Percentiles rank a stretch among this genome's conserved stretches.
Evolutionary conservation across 2,888 invertebrate genomes (phyloP).

Genomic region (Anoncus sp.): DNA sequence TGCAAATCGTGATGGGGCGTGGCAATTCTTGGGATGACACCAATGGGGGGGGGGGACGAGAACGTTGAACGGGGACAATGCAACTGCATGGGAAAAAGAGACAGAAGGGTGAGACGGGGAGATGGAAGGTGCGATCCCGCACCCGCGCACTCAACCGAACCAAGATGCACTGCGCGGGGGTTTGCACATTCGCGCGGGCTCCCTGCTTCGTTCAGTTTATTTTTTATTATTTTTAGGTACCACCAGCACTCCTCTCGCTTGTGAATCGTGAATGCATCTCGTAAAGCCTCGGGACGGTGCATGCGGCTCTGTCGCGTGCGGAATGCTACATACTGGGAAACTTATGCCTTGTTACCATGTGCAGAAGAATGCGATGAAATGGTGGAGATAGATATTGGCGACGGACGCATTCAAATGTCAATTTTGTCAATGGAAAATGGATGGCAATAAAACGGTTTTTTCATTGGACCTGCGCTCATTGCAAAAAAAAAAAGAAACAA

Average conservation of each 20-base stretch:
- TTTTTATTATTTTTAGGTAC: not conserved
- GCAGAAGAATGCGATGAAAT: not conserved
- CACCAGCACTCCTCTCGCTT: not conserved
- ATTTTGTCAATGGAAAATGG: not conserved
- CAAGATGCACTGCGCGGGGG: slow-evolving; percentile 7
- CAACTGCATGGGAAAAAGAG: slow-evolving; percentile 34
- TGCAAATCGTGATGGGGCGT: slow-evolving; percentile 58
- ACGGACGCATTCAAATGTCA: not conserved
- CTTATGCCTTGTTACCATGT: not conserved
- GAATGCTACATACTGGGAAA: not conserved
- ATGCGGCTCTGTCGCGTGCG: not conserved
- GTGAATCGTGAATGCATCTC: not conserved
- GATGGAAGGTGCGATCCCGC: slow-evolving; percentile 3
- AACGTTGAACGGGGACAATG: slow-evolving; percentile 43
- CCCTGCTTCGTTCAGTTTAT: not conserved
- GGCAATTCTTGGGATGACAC: slow-evolving; percentile 40
- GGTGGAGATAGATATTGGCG: not conserved
- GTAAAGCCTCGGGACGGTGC: not conserved
- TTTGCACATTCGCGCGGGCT: slow-evolving; percentile 6
- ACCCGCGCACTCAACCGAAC: slow-evolving; percentile 36
- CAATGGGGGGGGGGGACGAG: slow-evolving; percentile 28
- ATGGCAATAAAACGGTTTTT: no score
- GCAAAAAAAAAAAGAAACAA: no score
- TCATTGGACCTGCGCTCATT: no score
- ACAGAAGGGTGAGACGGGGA: not conserved